These are phyloP conservation scores for Imbricaverruca yamaguchii DNA, from an alignment of 2,888 invertebrate genomes.

Conservation along the genomic window DNA sequence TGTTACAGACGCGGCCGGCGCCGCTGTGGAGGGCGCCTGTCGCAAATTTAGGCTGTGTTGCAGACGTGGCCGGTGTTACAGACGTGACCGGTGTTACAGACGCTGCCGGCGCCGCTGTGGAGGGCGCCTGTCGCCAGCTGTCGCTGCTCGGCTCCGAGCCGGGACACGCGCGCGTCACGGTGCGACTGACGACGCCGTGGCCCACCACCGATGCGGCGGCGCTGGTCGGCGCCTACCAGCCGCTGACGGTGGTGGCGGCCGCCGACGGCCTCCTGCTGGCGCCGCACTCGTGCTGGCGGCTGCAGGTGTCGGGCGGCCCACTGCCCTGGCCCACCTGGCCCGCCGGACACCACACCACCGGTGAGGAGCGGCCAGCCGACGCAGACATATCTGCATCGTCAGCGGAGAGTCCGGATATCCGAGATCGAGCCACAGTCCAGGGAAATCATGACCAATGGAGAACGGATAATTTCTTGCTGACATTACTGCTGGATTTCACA, in stretches of 20 bases:
- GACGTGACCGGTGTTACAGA: not conserved
- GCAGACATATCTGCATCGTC: too few relatives aligned
- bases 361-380: not conserved
- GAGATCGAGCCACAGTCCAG: too few relatives aligned
- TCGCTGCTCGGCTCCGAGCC: not conserved
- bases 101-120: not conserved
- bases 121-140: constrained; percentile 13
- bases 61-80: too few relatives aligned
- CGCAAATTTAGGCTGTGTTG: too few relatives aligned
- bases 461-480: too few relatives aligned
- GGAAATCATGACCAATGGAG: too few relatives aligned
- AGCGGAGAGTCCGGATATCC: too few relatives aligned
- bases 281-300: not conserved
- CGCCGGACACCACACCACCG: not conserved
- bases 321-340: constrained; percentile 14
- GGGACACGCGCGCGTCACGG: constrained; percentile 7
- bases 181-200: not conserved
- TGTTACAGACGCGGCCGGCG: too few relatives aligned
- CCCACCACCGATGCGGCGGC: not conserved
- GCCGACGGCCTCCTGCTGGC: constrained; percentile 5
- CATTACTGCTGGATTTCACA: too few relatives aligned
- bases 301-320: not conserved
- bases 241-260: not conserved
- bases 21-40: too few relatives aligned
- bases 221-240: constrained; percentile 13